Evolutionary conservation across 1,140 invertebrate genomes (phyloP).

Genomic region (Tetraneura akinire): DNA sequence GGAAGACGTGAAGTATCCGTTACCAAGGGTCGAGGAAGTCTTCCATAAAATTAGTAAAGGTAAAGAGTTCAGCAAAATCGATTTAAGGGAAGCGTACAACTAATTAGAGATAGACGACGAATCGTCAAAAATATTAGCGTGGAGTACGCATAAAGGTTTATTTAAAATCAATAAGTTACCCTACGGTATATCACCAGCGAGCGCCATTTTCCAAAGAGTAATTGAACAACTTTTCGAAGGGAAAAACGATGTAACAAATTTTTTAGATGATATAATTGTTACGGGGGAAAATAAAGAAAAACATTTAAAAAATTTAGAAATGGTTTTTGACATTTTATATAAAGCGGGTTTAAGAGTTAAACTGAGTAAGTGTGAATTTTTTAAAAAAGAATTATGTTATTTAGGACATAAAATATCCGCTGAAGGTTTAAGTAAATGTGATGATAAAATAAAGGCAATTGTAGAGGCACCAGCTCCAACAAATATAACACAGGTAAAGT

Average conservation of each 20-base stretch:
- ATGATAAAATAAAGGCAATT: slow-evolving; percentile 58
- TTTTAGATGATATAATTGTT: slow-evolving; percentile 49
- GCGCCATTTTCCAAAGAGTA: slow-evolving; percentile 55
- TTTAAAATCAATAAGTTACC: no score
- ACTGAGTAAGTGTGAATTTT: slow-evolving; percentile 13
- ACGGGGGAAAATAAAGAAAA: neutral
- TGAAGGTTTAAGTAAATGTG: slow-evolving; percentile 5
- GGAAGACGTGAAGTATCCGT: neutral
- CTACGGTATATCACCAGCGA: slow-evolving; percentile 55
- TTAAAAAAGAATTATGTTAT: slow-evolving; percentile 6
- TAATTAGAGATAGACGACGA: slow-evolving; percentile 56
- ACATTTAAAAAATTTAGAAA: neutral
- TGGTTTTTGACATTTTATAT: slow-evolving; percentile 25
- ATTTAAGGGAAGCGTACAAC: slow-evolving; percentile 55
- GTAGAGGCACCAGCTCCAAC: slow-evolving; percentile 55
- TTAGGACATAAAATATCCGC: slow-evolving; percentile 19
- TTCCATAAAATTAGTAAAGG: neutral
- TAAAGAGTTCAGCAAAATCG: slow-evolving; percentile 52
- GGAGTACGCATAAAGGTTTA: slow-evolving; percentile 55
- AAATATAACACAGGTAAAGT: slow-evolving; percentile 54
- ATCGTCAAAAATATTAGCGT: no score
- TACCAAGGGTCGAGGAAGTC: neutral
- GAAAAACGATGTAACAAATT: slow-evolving; percentile 9
- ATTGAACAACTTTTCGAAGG: slow-evolving; percentile 54
- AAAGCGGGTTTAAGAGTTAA: neutral